phyloP scores from a whole-genome alignment of 2,113 vertebrate genomes.

The Solea senegalensis region DNA sequence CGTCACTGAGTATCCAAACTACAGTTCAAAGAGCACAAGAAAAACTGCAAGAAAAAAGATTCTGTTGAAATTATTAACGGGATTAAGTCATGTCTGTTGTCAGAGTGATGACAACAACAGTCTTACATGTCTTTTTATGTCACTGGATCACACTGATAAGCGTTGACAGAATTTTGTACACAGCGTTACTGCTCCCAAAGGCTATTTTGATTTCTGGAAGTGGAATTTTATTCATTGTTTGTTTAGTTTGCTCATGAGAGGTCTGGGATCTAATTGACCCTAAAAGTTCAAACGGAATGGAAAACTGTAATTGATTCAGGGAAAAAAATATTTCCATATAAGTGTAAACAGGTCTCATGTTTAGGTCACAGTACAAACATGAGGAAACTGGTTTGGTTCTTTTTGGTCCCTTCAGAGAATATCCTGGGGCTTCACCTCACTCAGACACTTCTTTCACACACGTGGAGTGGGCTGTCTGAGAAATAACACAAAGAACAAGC shows the following conservation, averaged over 20 bases:
- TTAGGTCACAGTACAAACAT: no score
- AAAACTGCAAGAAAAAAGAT: not conserved
- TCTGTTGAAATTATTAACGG: not conserved
- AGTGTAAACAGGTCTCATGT: no score
- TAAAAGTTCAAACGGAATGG: not conserved
- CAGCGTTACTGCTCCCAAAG: not conserved
- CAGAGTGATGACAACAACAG: not conserved
- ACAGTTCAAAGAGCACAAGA: not conserved
- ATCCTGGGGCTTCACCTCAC: conserved; percentile 34
- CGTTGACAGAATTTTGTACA: not conserved
- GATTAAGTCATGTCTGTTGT: not conserved
- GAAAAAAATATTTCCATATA: no score
- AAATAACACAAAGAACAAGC: conserved; percentile 57
- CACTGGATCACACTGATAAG: not conserved
- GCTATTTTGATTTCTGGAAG: not conserved
- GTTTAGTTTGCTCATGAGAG: not conserved
- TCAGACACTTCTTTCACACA: conserved; percentile 44
- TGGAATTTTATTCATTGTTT: no score
- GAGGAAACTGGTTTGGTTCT: conserved; percentile 13
- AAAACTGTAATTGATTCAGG: conserved; percentile 2
- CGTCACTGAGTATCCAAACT: not conserved
- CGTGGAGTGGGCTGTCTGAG: conserved; percentile 47
- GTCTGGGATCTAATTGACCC: not conserved
- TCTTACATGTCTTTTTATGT: not conserved
- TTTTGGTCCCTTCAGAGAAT: conserved; percentile 18